Conservation (phyloP, 1,140 invertebrate species). For the Paracyclopina nana region DNA sequence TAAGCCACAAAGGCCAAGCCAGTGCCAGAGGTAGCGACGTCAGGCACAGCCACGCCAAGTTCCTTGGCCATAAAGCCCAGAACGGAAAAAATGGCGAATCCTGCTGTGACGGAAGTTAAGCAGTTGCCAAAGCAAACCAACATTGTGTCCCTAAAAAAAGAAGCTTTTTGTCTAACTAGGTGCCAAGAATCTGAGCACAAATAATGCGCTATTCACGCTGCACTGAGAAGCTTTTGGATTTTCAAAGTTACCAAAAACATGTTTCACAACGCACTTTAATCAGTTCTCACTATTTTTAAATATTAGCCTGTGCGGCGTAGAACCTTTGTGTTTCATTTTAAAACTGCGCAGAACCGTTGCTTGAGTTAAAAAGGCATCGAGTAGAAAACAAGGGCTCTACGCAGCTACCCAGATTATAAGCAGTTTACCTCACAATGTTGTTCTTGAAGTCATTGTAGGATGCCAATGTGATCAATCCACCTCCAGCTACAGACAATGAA, state of each 20-base stretch:
- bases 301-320: no score
- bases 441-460: conserved; percentile 33
- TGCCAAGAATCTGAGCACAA: neutral
- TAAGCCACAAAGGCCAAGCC: conserved; percentile 67
- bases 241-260: no score
- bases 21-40: conserved; percentile 41
- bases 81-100: conserved; percentile 68
- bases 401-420: neutral
- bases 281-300: no score
- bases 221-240: no score
- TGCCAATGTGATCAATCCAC: conserved; percentile 25
- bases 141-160: conserved; percentile 29
- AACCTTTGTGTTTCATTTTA: no score
- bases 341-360: no score
- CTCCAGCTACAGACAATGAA: conserved; percentile 27
- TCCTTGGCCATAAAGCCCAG: conserved; percentile 54
- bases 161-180: neutral
- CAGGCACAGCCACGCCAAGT: conserved; percentile 42
- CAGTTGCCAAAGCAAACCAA: conserved; percentile 32
- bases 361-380: no score
- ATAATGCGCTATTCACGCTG: no score
- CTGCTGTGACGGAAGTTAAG: conserved; percentile 54
- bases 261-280: no score
- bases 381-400: no score
- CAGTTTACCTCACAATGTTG: conserved; percentile 25